Conservation (phyloP, 1,140 invertebrate species). For the Physella acuta region DNA sequence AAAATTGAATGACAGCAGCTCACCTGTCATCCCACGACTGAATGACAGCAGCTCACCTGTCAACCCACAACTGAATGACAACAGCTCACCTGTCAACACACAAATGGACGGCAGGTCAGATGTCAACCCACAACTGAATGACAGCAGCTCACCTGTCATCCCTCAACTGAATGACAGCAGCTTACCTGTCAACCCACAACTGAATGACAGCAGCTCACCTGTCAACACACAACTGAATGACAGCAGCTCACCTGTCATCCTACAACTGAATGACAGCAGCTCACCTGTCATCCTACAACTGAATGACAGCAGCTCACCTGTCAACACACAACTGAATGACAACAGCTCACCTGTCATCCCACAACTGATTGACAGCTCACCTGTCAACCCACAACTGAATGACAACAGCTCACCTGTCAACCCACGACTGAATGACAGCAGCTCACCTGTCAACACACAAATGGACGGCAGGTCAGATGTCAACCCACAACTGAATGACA, state of each 20-base stretch:
- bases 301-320: no score
- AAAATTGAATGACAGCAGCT: neutral
- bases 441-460: neutral
- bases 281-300: no score
- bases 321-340: no score
- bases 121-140: neutral
- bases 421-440: neutral
- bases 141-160: neutral
- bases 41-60: neutral
- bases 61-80: neutral
- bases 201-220: no score
- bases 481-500: neutral
- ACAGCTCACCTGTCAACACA: neutral
- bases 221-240: no score
- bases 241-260: no score
- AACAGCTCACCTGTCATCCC: no score
- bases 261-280: no score
- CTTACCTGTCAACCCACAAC: no score
- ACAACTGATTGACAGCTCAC: no score
- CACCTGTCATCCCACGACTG: neutral
- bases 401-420: neutral
- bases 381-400: neutral
- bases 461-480: neutral
- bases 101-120: neutral
- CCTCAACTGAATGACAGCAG: neutral